phyloP scores from a whole-genome alignment of 2,888 invertebrate genomes.

The Sisyra terminalis region DNA sequence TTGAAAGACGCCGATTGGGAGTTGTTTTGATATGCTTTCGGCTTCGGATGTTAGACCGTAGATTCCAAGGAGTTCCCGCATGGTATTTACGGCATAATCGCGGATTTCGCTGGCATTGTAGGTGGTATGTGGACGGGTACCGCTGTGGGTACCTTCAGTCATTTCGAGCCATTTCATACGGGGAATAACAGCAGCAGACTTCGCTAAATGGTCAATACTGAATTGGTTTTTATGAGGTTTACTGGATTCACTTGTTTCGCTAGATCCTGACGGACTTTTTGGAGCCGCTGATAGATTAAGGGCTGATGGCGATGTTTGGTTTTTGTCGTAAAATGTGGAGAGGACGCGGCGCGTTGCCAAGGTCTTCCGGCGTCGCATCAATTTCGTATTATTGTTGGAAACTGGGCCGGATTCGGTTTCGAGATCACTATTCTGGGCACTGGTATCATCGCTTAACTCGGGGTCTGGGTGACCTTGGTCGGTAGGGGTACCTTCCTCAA shows the following conservation, averaged over 20 bases:
- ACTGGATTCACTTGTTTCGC: constrained; percentile 10
- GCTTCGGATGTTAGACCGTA: constrained; percentile 59
- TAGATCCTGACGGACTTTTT: constrained; percentile 21
- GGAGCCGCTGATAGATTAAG: constrained; percentile 11
- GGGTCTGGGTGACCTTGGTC: constrained; percentile 19
- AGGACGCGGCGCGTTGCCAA: constrained; percentile 19
- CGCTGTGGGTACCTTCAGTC: constrained; percentile 23
- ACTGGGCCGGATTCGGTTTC: constrained; percentile 12
- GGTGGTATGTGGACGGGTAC: neutral
- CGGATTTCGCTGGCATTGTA: constrained; percentile 39
- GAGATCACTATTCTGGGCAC: constrained; percentile 21
- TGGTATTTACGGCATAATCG: constrained; percentile 63
- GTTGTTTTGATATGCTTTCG: constrained; percentile 49
- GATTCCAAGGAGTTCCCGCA: constrained; percentile 60
- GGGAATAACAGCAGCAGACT: constrained; percentile 30
- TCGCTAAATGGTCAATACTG: constrained; percentile 34
- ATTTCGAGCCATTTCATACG: constrained; percentile 19
- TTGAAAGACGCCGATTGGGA: constrained; percentile 51
- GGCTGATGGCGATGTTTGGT: constrained; percentile 10
- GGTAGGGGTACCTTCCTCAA: constrained; percentile 17
- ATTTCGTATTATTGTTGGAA: constrained; percentile 23
- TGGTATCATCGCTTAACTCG: constrained; percentile 24
- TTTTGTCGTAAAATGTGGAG: constrained; percentile 17
- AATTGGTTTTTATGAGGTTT: constrained; percentile 30
- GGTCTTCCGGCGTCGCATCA: constrained; percentile 21